Evolutionary conservation across 1,140 invertebrate genomes (phyloP).

Genomic region (Helicoverpa zea): DNA sequence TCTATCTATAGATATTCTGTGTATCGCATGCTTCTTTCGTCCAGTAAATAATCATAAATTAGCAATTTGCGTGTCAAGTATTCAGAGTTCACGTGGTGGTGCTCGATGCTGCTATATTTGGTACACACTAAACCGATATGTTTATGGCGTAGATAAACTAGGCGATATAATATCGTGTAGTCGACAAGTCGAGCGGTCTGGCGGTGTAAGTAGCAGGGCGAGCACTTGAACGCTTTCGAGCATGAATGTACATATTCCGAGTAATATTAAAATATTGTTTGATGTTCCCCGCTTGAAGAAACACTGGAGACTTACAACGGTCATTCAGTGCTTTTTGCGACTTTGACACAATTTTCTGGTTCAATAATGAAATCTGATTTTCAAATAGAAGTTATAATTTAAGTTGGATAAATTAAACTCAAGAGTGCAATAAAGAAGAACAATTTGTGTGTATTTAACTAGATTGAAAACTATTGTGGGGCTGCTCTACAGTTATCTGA

Average conservation of each 20-base stretch:
- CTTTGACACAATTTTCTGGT: too few species aligned
- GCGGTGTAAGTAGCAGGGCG: constrained; percentile 33
- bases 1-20: too few species aligned
- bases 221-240: constrained; percentile 19
- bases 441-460: constrained; percentile 12
- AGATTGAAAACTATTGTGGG: constrained; percentile 9
- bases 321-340: too few species aligned
- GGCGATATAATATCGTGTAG: constrained; percentile 28
- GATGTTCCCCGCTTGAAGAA: neutral
- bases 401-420: too few species aligned
- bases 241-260: constrained; percentile 16
- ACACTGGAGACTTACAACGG: too few species aligned
- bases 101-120: constrained; percentile 28
- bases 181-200: constrained; percentile 33
- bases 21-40: too few species aligned
- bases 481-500: constrained; percentile 37
- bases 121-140: constrained; percentile 37
- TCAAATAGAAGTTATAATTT: too few species aligned
- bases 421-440: neutral
- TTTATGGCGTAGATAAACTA: constrained; percentile 30
- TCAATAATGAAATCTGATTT: too few species aligned
- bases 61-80: neutral
- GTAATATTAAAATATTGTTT: constrained; percentile 29
- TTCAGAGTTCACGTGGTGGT: constrained; percentile 9
- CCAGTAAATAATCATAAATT: too few species aligned